Evolutionary conservation across 2,888 invertebrate species (phyloP).

Genomic region (Chironomus riparius): DNA sequence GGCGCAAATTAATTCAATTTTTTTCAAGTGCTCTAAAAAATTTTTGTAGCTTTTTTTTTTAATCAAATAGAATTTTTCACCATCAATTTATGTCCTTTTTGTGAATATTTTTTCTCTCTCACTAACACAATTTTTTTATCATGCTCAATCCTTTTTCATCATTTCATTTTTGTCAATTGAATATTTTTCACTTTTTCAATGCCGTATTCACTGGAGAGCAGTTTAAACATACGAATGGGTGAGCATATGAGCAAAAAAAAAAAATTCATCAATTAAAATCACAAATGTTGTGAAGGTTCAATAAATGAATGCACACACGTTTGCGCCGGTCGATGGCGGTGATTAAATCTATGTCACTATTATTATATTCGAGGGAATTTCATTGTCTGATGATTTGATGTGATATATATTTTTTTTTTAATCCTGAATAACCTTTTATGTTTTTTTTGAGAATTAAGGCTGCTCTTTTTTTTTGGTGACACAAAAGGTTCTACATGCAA

Average conservation of each 20-base stretch:
- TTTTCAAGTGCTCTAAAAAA: too few relatives aligned
- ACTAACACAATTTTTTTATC: neutral
- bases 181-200: neutral
- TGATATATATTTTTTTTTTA: neutral
- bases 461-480: too few relatives aligned
- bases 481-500: too few relatives aligned
- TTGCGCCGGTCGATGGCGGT: neutral
- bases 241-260: neutral
- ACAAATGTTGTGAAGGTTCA: neutral
- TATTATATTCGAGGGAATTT: neutral
- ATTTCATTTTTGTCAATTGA: neutral
- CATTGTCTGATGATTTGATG: too few relatives aligned
- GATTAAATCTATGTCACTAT: neutral
- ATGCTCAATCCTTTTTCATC: neutral
- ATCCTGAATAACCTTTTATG: too few relatives aligned
- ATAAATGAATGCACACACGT: neutral
- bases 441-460: too few relatives aligned
- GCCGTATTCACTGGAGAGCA: neutral
- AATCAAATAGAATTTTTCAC: slow-evolving; percentile 14
- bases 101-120: neutral
- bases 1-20: neutral
- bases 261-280: slow-evolving; percentile 17
- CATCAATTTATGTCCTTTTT: slow-evolving; percentile 23
- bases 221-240: neutral
- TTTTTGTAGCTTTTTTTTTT: neutral